phyloP scores from a whole-genome alignment of 1,140 invertebrate species.

The Meloidogyne exigua region DNA sequence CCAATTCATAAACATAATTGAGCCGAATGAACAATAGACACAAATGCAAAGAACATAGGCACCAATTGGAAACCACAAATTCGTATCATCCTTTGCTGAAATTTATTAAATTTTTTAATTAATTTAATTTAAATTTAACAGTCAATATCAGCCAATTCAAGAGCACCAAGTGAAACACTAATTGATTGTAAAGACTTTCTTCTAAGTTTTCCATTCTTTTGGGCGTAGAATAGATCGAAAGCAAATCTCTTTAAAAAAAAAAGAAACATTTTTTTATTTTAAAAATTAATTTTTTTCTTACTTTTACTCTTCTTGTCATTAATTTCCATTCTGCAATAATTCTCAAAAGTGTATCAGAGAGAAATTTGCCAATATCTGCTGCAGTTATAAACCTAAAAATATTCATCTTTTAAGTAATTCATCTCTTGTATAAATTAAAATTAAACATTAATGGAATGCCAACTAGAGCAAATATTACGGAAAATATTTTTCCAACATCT shows the following conservation, averaged over 20 bases:
- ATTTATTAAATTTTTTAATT: background rate
- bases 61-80: conserved; percentile 63
- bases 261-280: background rate
- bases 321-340: conserved; percentile 61
- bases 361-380: conserved; percentile 64
- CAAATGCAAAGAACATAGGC: conserved; percentile 63
- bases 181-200: conserved; percentile 59
- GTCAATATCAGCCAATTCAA: conserved; percentile 48
- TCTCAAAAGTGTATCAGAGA: conserved; percentile 62
- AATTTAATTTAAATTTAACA: conserved; percentile 32
- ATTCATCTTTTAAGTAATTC: too few species aligned
- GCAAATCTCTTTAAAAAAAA: conserved; percentile 21
- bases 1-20: conserved; percentile 59
- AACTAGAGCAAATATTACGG: conserved; percentile 62
- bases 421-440: too few species aligned
- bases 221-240: conserved; percentile 49
- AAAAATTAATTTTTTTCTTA: conserved; percentile 26
- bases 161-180: conserved; percentile 51
- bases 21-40: conserved; percentile 62
- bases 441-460: conserved; percentile 64
- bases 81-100: conserved; percentile 28
- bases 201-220: conserved; percentile 41
- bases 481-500: conserved; percentile 62
- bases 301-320: conserved; percentile 52
- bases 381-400: conserved; percentile 65